Evolutionary conservation across 2,888 invertebrate genomes (phyloP).

Genomic region (Mimas tiliae): DNA sequence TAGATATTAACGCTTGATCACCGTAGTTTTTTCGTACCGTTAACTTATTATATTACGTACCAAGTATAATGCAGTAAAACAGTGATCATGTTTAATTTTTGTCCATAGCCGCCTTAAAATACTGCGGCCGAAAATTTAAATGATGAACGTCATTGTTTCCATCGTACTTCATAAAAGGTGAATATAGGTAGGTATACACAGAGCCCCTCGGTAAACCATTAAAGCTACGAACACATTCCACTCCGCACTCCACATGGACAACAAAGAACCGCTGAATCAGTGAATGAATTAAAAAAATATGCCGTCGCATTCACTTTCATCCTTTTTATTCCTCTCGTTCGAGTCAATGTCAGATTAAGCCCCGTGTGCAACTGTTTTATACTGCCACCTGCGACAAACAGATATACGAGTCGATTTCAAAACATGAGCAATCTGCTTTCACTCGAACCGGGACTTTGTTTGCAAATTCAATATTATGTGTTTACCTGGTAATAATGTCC

Average conservation of each 20-base stretch:
- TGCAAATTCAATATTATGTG: neutral
- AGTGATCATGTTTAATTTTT: too few relatives aligned
- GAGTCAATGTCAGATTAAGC: conserved; percentile 61
- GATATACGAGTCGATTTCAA: conserved; percentile 18
- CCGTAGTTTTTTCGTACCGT: too few relatives aligned
- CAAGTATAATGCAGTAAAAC: too few relatives aligned
- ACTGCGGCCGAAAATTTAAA: neutral
- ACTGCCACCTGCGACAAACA: conserved; percentile 56
- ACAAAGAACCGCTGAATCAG: conserved; percentile 11
- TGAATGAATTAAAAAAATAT: conserved; percentile 23
- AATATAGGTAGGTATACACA: neutral
- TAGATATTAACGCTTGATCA: neutral
- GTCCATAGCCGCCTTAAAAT: too few relatives aligned
- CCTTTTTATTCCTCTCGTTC: conserved; percentile 41
- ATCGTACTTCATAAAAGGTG: neutral
- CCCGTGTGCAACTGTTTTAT: conserved; percentile 56
- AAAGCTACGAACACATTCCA: conserved; percentile 2
- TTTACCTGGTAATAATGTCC: neutral
- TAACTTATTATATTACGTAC: too few relatives aligned
- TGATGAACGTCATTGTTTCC: neutral
- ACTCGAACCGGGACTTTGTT: neutral
- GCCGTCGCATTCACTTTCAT: conserved; percentile 26
- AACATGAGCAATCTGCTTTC: conserved; percentile 7
- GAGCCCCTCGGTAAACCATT: neutral
- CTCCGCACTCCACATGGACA: neutral